Conservation (phyloP, 2,113 vertebrate species). For the Ovis aries region DNA sequence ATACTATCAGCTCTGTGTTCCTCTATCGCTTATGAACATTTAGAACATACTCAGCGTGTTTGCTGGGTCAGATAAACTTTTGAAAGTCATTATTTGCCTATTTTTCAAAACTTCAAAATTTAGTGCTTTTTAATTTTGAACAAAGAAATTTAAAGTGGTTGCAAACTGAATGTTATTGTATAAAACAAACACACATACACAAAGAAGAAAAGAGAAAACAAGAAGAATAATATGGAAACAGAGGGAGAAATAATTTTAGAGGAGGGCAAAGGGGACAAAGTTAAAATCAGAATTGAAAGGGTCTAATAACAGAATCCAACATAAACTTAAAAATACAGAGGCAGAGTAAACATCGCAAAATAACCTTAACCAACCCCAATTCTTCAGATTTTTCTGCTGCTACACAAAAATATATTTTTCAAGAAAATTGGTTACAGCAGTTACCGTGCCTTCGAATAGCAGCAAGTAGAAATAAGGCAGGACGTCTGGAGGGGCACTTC, state of each 20-base stretch:
- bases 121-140: neutral
- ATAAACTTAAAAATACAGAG: constrained; percentile 43
- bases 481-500: constrained; percentile 34
- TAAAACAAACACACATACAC: neutral
- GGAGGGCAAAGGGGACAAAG: neutral
- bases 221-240: neutral
- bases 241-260: neutral
- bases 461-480: neutral
- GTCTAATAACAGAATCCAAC: constrained; percentile 61
- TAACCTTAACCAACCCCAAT: constrained; percentile 73
- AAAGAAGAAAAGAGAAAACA: neutral
- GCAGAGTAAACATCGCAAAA: constrained; percentile 63
- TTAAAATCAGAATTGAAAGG: constrained; percentile 42
- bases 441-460: constrained; percentile 11
- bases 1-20: neutral
- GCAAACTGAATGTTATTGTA: neutral
- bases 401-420: constrained; percentile 76
- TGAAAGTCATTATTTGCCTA: neutral
- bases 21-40: too few relatives aligned
- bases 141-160: neutral
- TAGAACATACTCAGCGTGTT: neutral
- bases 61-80: neutral
- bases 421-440: constrained; percentile 82
- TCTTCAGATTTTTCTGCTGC: constrained; percentile 62
- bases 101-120: neutral